Percentiles rank a stretch among this genome's conserved stretches.
Conservation (phyloP, 64 coral and sea anemone species). For the Stichodactyla mertensii region DNA sequence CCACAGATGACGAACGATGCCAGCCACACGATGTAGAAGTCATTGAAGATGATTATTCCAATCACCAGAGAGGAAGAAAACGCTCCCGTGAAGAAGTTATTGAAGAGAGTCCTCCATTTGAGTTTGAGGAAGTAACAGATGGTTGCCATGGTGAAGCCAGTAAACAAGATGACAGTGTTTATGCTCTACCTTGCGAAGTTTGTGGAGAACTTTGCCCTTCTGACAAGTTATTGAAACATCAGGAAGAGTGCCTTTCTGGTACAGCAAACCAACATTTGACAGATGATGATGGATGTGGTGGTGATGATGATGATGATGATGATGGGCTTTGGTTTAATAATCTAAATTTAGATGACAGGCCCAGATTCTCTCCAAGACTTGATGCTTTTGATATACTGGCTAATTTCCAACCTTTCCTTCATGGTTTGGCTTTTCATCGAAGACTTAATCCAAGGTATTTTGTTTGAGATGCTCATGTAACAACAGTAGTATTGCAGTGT, state of each 20-base stretch:
- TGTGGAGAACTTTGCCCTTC: conserved; percentile 45
- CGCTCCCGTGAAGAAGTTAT: background rate
- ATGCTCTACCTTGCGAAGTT: conserved; percentile 47
- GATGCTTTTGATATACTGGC: background rate
- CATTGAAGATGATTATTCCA: background rate
- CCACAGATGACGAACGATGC: background rate
- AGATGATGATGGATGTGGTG: background rate
- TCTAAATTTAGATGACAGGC: background rate
- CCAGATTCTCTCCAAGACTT: background rate
- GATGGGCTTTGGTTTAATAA: background rate
- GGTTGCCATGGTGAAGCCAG: background rate
- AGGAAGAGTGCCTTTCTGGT: conserved; percentile 1
- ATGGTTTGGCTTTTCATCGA: background rate
- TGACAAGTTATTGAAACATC: conserved; percentile 37
- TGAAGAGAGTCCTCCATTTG: background rate
- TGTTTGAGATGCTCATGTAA: background rate
- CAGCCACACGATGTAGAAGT: background rate
- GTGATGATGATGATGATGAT: background rate
- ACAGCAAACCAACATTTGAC: background rate
- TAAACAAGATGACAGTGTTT: background rate
- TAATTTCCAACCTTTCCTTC: background rate
- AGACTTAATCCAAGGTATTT: background rate
- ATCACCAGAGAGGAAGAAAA: background rate
- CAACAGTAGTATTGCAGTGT: too few species aligned
- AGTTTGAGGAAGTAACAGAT: background rate